Percentiles rank a stretch among this genome's conserved stretches.
These are phyloP conservation scores for Gouania willdenowi DNA, from an alignment of 2,797 vertebrate genomes.

Conservation along the genomic window DNA sequence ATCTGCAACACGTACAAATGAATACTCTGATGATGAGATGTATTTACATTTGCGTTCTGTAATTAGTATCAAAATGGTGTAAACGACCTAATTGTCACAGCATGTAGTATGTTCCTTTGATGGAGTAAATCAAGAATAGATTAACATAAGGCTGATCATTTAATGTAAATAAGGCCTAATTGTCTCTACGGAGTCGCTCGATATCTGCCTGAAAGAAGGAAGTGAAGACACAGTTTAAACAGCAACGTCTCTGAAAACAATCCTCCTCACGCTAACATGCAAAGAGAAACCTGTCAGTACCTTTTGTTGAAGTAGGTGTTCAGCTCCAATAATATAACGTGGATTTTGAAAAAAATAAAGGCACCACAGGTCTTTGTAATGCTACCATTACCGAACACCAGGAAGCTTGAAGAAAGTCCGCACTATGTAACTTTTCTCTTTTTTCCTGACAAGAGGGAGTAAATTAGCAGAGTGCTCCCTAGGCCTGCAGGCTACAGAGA, in stretches of 20 bases:
- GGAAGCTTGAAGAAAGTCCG: conserved; percentile 10
- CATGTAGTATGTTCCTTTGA: conserved; percentile 17
- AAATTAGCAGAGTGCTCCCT: conserved; percentile 51
- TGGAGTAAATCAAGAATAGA: conserved; percentile 24
- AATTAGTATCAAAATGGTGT: conserved; percentile 10
- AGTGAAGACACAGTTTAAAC: conserved; percentile 3
- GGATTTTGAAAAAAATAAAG: conserved; percentile 4
- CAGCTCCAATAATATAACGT: too few species aligned
- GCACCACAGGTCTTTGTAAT: conserved; percentile 7
- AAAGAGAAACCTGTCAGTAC: conserved; percentile 32
- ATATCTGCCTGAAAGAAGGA: conserved; percentile 10
- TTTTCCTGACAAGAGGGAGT: conserved; percentile 42
- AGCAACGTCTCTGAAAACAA: conserved; percentile 10
- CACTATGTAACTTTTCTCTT: conserved; percentile 34
- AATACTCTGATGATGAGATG: background rate
- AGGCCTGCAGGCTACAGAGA: conserved; percentile 43
- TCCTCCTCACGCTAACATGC: conserved; percentile 20
- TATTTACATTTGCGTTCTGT: background rate
- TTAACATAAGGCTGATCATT: conserved; percentile 16
- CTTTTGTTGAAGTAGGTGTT: conserved; percentile 16
- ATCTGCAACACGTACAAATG: background rate
- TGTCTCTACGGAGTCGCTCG: conserved; percentile 17
- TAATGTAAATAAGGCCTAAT: conserved; percentile 30
- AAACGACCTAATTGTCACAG: conserved; percentile 22
- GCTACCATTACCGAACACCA: conserved; percentile 17